Percentiles rank a stretch among this genome's conserved stretches.
Evolutionary conservation across 2,797 vertebrate species (phyloP).

Genomic region (Australoheros facetus): DNA sequence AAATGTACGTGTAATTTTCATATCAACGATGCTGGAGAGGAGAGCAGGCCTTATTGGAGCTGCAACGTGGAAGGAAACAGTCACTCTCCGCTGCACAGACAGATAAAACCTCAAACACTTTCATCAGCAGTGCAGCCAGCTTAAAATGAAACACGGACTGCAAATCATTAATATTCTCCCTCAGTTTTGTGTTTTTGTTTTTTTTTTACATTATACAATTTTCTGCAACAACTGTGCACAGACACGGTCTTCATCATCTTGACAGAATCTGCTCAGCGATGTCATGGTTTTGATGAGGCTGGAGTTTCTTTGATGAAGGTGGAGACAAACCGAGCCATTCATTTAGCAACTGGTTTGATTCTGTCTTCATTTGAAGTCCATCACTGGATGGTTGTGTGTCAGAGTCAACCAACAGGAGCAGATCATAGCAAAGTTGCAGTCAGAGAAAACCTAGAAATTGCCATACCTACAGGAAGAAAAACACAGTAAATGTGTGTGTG

Average conservation of each 20-base stretch:
- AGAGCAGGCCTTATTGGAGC: not conserved
- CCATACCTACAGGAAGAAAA: conserved; percentile 56
- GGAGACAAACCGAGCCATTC: conserved; percentile 5
- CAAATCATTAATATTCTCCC: not conserved
- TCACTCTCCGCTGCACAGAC: not conserved
- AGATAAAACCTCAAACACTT: not conserved
- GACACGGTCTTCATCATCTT: no score
- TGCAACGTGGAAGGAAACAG: not conserved
- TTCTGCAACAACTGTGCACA: not conserved
- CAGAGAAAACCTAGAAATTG: conserved; percentile 63
- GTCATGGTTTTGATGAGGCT: not conserved
- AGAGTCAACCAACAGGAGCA: conserved; percentile 1
- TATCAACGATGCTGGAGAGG: not conserved
- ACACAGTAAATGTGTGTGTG: not conserved
- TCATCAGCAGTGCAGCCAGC: not conserved
- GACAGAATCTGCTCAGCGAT: not conserved
- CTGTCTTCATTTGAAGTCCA: conserved; percentile 10
- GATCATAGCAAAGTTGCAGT: not conserved
- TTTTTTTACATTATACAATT: not conserved
- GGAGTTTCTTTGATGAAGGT: not conserved
- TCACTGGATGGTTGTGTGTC: not conserved
- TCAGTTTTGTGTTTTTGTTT: not conserved
- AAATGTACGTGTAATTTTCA: conserved; percentile 20
- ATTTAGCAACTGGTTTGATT: not conserved
- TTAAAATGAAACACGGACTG: conserved; percentile 10